Conservation (phyloP, 2,888 invertebrate species). For the Drosophila aldrichi region DNA sequence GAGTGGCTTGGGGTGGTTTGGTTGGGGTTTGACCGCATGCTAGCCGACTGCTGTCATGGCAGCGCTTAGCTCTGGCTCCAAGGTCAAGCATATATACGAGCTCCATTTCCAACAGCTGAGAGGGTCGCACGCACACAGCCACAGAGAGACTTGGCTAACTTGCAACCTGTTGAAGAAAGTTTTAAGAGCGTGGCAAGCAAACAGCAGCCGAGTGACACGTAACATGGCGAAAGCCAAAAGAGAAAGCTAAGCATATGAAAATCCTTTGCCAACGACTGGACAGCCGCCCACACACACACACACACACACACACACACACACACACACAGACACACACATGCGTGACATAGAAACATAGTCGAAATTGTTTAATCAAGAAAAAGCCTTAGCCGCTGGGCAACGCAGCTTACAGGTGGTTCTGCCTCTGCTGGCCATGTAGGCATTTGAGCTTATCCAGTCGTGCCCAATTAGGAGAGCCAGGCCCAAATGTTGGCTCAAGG, state of each 20-base stretch:
- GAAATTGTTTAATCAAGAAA: conserved; percentile 18
- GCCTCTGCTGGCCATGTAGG: background rate
- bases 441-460: conserved; percentile 4
- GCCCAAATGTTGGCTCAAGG: conserved; percentile 28
- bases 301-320: conserved; percentile 10
- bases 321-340: conserved; percentile 11
- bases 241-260: conserved; percentile 68
- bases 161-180: conserved; percentile 75
- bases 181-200: conserved; percentile 51
- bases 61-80: conserved; percentile 59
- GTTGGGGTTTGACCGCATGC: conserved; percentile 28
- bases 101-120: conserved; percentile 34
- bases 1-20: background rate
- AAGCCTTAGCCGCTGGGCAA: conserved; percentile 25
- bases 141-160: conserved; percentile 10
- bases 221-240: conserved; percentile 54
- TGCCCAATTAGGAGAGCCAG: conserved; percentile 6
- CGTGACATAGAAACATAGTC: conserved; percentile 17
- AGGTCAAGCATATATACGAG: conserved; percentile 54
- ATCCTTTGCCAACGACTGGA: conserved; percentile 42
- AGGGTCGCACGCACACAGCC: conserved; percentile 16
- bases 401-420: conserved; percentile 53
- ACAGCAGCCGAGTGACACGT: conserved; percentile 35
- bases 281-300: conserved; percentile 13
- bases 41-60: conserved; percentile 63